Conservation (phyloP, 1,140 invertebrate genomes). For the Pseudomyrmex pallidus region DNA sequence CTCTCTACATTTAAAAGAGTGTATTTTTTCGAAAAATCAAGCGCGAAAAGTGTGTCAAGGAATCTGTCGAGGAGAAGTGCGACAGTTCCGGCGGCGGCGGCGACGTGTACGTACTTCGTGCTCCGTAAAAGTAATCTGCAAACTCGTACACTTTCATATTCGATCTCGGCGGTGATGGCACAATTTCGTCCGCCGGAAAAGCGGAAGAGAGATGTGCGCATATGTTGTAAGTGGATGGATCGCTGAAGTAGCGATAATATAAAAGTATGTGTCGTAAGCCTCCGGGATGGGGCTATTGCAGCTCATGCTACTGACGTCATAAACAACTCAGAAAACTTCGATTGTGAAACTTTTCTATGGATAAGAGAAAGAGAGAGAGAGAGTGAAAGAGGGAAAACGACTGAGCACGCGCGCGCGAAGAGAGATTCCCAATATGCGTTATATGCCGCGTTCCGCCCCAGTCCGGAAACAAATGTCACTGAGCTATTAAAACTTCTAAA, state of each 20-base stretch:
- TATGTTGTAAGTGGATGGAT: conserved; percentile 40
- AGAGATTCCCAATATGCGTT: conserved; percentile 64
- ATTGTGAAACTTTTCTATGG: conserved; percentile 83
- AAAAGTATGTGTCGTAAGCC: conserved; percentile 64
- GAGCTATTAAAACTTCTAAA: conserved; percentile 77
- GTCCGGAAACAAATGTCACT: conserved; percentile 76
- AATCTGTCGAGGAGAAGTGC: neutral
- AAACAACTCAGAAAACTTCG: conserved; percentile 84
- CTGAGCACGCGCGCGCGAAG: neutral
- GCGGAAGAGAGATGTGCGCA: neutral
- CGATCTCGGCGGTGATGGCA: conserved; percentile 3
- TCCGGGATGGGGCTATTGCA: conserved; percentile 44
- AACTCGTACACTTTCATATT: neutral
- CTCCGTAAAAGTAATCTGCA: conserved; percentile 23
- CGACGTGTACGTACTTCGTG: neutral
- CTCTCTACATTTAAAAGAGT: no score
- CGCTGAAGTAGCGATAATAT: conserved; percentile 64
- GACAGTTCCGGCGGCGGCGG: neutral
- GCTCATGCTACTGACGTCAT: conserved; percentile 73
- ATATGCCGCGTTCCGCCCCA: conserved; percentile 31
- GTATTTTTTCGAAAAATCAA: neutral
- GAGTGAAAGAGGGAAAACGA: neutral
- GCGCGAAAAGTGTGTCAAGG: neutral
- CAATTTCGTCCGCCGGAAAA: conserved; percentile 1
- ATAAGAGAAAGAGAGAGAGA: conserved; percentile 61